Conservation (phyloP, 1,140 invertebrate genomes). For the Heliothis virescens region DNA sequence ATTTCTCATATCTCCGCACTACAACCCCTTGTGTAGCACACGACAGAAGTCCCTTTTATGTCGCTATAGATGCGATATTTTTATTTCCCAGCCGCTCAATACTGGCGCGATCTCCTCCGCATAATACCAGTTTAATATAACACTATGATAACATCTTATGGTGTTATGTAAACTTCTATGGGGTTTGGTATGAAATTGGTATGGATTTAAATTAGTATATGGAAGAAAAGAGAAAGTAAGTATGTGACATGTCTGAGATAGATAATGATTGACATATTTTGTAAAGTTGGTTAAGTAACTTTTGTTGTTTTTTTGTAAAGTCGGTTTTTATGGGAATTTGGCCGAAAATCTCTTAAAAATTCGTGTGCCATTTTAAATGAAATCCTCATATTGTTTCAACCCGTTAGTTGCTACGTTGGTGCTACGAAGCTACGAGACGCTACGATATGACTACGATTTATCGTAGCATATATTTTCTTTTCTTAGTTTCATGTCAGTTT, state of each 20-base stretch:
- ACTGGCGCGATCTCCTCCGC: conserved; percentile 48
- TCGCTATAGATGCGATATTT: conserved; percentile 78
- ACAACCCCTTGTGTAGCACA: not conserved
- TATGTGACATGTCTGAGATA: too few relatives aligned
- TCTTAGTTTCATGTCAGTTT: too few relatives aligned
- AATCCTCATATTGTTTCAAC: not conserved
- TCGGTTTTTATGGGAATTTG: too few relatives aligned
- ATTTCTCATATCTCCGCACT: not conserved
- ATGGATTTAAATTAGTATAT: too few relatives aligned
- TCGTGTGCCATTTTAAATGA: too few relatives aligned
- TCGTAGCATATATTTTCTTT: not conserved
- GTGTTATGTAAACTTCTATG: not conserved
- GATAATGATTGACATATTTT: too few relatives aligned
- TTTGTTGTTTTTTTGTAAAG: too few relatives aligned
- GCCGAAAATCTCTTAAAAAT: too few relatives aligned
- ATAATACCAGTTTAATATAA: conserved; percentile 19
- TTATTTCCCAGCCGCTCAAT: conserved; percentile 74
- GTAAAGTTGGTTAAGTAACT: too few relatives aligned
- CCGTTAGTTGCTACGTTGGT: not conserved
- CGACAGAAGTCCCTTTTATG: conserved; percentile 62
- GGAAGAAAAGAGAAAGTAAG: too few relatives aligned
- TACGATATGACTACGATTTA: not conserved
- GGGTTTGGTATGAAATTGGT: not conserved
- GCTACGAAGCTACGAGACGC: not conserved
- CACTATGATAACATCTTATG: not conserved